Percentiles rank a stretch among this genome's conserved stretches.
phyloP scores from a whole-genome alignment of 1,140 invertebrate genomes.

The Drosophila dunni region DNA sequence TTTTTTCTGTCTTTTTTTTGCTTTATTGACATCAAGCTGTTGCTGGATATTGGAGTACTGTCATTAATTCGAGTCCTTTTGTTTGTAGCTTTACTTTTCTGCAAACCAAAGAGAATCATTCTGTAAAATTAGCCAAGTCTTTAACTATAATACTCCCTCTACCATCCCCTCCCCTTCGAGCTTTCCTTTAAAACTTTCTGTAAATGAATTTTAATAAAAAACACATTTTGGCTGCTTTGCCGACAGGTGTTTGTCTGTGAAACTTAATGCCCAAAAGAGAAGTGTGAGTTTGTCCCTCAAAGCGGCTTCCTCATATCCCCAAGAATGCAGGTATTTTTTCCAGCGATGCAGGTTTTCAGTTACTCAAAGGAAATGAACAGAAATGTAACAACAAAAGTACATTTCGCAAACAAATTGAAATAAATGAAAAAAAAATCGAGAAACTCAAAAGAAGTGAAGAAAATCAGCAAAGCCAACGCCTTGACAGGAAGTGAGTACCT shows the following conservation, averaged over 20 bases:
- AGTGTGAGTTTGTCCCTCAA: slow-evolving; percentile 23
- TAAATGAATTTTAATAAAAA: slow-evolving; percentile 57
- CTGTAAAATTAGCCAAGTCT: background rate
- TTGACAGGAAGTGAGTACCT: slow-evolving; percentile 31
- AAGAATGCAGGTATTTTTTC: slow-evolving; percentile 30
- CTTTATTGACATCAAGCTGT: too few species aligned
- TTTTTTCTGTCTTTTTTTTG: too few species aligned
- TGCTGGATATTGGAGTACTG: too few species aligned
- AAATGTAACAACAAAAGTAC: slow-evolving; percentile 69
- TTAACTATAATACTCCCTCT: too few species aligned
- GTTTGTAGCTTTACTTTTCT: too few species aligned
- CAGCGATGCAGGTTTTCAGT: slow-evolving; percentile 54
- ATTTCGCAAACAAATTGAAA: slow-evolving; percentile 58
- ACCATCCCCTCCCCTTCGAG: background rate
- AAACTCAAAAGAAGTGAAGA: slow-evolving; percentile 1
- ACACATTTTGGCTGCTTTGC: slow-evolving; percentile 16
- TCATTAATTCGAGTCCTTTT: too few species aligned
- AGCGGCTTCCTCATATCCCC: slow-evolving; percentile 14
- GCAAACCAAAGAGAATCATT: too few species aligned
- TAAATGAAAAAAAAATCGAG: slow-evolving; percentile 13
- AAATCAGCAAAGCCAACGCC: slow-evolving; percentile 23
- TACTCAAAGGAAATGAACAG: slow-evolving; percentile 72
- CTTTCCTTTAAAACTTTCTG: slow-evolving; percentile 27
- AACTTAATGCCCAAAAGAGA: slow-evolving; percentile 46
- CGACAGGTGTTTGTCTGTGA: slow-evolving; percentile 31